Base-by-base conservation (phyloP, 2,888 invertebrate genomes). In the Melinaea marsaeus region DNA sequence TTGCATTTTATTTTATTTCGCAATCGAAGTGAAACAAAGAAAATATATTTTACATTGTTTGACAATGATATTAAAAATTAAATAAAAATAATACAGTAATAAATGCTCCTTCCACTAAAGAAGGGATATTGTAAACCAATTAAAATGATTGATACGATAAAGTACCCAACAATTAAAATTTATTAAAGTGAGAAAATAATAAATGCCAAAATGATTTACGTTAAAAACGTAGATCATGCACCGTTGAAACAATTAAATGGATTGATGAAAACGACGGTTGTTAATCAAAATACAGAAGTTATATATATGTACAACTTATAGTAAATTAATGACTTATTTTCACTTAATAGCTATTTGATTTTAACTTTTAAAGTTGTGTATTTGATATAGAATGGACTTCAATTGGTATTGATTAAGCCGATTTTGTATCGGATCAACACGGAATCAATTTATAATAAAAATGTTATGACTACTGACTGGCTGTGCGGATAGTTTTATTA, bases 111-210 rank as follows among this genome's bases (percentile, higher is more conserved):
- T 61, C 61, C 55, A 35, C 55, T 59, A 35, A 55, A 55, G 51
- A 48, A 51, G 37, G 58, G 33, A 63, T 68, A 65, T 64, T 67
- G 71, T 68, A 70, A 74, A 71, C 73, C 84, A 84, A 82, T 85
- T 80, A 79, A 79, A 77, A 75, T 80, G 79, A 85, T 83, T 81
- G 81, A 79, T 81, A 74, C 77, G 72, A 76, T 72, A 61, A 66
- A 54, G 51, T 47, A 59, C 59, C 54, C 56, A 58, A 62, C 55
- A 56, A 64, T 60, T 13, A 45, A 58, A 62, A 45, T 58, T 58
- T 54, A 58, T 58, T 57, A 64, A 61, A 58, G 45, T 57, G 60
- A 51, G 51, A 51, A 51, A 47, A 60, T 47, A 60, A 60, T 60
- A 56, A 60, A 55, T 46, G 60, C 47, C 45, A 55, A 60, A 51